Percentiles rank a stretch among this genome's conserved stretches.
Conservation (phyloP, 2,113 vertebrate genomes). For the Speoplatyrhinus poulsoni region DNA sequence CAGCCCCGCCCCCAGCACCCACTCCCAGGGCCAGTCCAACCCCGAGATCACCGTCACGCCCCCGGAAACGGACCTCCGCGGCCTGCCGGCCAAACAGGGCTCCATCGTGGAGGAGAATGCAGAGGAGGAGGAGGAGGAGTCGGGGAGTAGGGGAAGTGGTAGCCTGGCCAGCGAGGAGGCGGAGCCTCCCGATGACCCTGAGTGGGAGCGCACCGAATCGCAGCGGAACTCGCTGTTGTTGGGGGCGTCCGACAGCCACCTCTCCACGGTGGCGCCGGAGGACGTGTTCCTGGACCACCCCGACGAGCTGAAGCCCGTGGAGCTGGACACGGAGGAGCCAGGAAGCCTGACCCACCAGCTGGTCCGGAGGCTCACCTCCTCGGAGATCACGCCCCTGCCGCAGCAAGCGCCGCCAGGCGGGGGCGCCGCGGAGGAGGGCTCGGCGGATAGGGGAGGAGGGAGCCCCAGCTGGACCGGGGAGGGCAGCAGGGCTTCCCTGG, state of each 20-base stretch:
- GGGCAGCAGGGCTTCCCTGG: slow-evolving; percentile 83
- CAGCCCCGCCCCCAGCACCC: slow-evolving; percentile 72
- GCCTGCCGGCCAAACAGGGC: slow-evolving; percentile 56
- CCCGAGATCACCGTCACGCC: slow-evolving; percentile 85
- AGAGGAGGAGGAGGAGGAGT: slow-evolving; percentile 47
- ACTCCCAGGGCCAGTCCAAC: slow-evolving; percentile 74
- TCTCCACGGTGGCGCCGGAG: slow-evolving; percentile 53
- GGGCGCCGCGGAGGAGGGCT: slow-evolving; percentile 53
- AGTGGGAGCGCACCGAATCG: slow-evolving; percentile 73
- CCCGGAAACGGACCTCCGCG: slow-evolving; percentile 66
- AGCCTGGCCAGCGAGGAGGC: slow-evolving; percentile 70
- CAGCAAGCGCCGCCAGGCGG: slow-evolving; percentile 22
- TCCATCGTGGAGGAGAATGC: slow-evolving; percentile 61
- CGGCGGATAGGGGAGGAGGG: neutral
- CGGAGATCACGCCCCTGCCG: slow-evolving; percentile 65
- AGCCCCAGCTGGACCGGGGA: slow-evolving; percentile 81
- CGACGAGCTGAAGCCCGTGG: slow-evolving; percentile 90
- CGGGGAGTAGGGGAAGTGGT: slow-evolving; percentile 59
- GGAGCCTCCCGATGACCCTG: slow-evolving; percentile 63
- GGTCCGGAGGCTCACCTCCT: slow-evolving; percentile 90
- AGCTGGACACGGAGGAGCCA: slow-evolving; percentile 87
- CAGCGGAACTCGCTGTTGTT: slow-evolving; percentile 57
- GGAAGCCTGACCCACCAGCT: slow-evolving; percentile 94
- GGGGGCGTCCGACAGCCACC: slow-evolving; percentile 61
- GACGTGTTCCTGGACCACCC: slow-evolving; percentile 77